Evolutionary conservation across 2,113 vertebrate genomes (phyloP).

Genomic region (Leptobrachium leishanense): DNA sequence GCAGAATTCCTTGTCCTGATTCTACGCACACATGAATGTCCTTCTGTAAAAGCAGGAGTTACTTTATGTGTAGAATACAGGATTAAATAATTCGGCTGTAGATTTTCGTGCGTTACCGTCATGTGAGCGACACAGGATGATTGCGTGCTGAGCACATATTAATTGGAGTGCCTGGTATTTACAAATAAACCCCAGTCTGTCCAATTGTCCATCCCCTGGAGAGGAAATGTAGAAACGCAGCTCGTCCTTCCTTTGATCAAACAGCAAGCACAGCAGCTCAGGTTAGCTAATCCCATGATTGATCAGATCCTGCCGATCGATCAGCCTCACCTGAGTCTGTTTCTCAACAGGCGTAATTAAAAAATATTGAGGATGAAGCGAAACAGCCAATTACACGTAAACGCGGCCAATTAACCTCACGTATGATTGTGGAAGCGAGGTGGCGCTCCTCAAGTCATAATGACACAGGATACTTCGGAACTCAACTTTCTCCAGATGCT

Average conservation of each 20-base stretch:
- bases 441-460: not conserved
- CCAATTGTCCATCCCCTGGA: constrained; percentile 27
- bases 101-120: too few relatives aligned
- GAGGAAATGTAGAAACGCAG: constrained; percentile 27
- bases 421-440: not conserved
- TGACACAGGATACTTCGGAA: not conserved
- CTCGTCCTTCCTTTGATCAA: not conserved
- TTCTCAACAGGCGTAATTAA: constrained; percentile 48
- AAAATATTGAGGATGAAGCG: constrained; percentile 41
- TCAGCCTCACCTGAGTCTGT: constrained; percentile 22
- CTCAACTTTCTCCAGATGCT: not conserved
- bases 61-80: too few relatives aligned
- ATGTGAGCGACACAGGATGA: too few relatives aligned
- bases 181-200: constrained; percentile 40
- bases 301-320: constrained; percentile 31
- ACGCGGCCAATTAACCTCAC: constrained; percentile 36
- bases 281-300: constrained; percentile 26
- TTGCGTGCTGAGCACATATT: constrained; percentile 15
- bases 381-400: constrained; percentile 34
- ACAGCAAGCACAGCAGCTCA: constrained; percentile 9
- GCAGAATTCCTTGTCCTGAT: too few relatives aligned
- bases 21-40: too few relatives aligned
- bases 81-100: too few relatives aligned
- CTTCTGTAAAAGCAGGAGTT: too few relatives aligned
- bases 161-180: constrained; percentile 41